Base-by-base conservation (phyloP, 92 coral and sea anemone species). In the Scolanthus callimorphus region DNA sequence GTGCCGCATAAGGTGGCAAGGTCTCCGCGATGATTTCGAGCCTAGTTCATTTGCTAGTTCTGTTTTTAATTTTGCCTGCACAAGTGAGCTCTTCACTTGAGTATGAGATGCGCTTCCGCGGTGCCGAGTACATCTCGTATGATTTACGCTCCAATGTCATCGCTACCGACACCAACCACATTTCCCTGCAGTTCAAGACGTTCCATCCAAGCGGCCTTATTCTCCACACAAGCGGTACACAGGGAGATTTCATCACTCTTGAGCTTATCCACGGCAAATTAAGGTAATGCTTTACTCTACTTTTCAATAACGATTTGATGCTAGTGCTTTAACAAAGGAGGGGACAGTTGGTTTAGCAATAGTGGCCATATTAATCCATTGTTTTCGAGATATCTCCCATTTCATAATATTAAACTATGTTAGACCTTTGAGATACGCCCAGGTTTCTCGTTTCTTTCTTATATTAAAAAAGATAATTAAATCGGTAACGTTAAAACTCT, bases 261-360 rank as follows among this genome's bases (percentile, higher is more conserved):
- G 97, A 91, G 34, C 74, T 91, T n/a, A 54, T 88, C 44, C 96
- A 91, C 11, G 88, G 97, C 27, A 77, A 68, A 54, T 47, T 91
- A 13, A 74, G 97, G 97, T 91, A 57, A 37, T 34, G 80, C 57
- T 20, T n/a, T n/a, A n/a, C n/a, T n/a, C n/a, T n/a, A n/a, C n/a
- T n/a, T n/a, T n/a, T n/a, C n/a, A n/a, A n/a, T n/a, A n/a, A n/a
- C n/a, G n/a, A n/a, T n/a, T n/a, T n/a, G n/a, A n/a, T n/a, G n/a
- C n/a, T n/a, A n/a, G n/a, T n/a, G n/a, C n/a, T n/a, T n/a, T n/a
- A n/a, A n/a, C n/a, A n/a, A n/a, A n/a, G n/a, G n/a, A n/a, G n/a
- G n/a, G n/a, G n/a, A n/a, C n/a, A n/a, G n/a, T n/a, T n/a, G n/a
- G n/a, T n/a, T n/a, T n/a, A n/a, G n/a, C n/a, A n/a, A n/a, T n/a